Evolutionary conservation across 1,140 invertebrate species (phyloP).

Genomic region (Parapsyche elsis): DNA sequence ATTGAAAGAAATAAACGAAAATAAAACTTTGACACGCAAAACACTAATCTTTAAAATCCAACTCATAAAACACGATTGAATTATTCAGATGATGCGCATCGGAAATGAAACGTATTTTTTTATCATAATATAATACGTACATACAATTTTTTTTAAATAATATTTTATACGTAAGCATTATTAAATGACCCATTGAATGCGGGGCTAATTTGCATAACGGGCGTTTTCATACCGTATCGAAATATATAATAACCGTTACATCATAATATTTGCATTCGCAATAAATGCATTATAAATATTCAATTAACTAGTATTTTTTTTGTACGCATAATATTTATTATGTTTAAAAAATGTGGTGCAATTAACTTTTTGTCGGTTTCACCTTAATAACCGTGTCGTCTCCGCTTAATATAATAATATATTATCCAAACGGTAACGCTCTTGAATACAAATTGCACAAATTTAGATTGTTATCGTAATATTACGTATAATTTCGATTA

Average conservation of each 20-base stretch:
- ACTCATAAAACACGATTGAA: too few relatives aligned
- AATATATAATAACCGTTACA: slow-evolving; percentile 20
- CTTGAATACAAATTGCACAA: slow-evolving; percentile 4
- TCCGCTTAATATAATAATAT: slow-evolving; percentile 4
- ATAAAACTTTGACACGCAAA: too few relatives aligned
- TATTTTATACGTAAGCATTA: too few relatives aligned
- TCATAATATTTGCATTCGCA: slow-evolving; percentile 14
- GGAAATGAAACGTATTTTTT: too few relatives aligned
- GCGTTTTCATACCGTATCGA: not conserved
- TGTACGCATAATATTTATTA: not conserved
- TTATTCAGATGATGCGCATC: too few relatives aligned
- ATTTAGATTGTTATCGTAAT: slow-evolving; percentile 3
- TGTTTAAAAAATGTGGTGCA: not conserved
- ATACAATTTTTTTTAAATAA: too few relatives aligned
- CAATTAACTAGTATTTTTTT: not conserved
- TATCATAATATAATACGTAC: too few relatives aligned
- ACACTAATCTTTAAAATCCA: too few relatives aligned
- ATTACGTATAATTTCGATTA: too few relatives aligned
- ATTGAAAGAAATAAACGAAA: too few relatives aligned
- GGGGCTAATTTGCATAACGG: slow-evolving; percentile 1
- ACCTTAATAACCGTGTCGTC: slow-evolving; percentile 5
- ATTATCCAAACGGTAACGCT: not conserved
- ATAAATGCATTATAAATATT: slow-evolving; percentile 28
- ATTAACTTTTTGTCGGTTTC: not conserved
- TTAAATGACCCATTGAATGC: slow-evolving; percentile 9